A percentile compares a stretch with the other conserved stretches of the same genome.
Conservation (phyloP, 2,797 vertebrate species). For the Betta splendens region DNA sequence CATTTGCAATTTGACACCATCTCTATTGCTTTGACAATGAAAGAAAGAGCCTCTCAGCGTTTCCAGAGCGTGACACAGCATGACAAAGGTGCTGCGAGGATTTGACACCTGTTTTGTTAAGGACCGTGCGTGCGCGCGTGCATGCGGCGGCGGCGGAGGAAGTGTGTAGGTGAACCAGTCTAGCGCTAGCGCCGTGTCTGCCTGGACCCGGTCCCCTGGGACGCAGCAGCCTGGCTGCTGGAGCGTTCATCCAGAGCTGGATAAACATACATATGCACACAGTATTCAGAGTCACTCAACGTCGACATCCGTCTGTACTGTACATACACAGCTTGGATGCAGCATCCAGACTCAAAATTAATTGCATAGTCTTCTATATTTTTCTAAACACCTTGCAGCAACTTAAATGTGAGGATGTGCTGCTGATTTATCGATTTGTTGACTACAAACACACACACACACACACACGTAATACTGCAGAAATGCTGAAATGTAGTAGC, state of each 20-base stretch:
- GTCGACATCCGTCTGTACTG: constrained; percentile 32
- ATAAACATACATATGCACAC: constrained; percentile 53
- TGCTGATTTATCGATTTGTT: too few species aligned
- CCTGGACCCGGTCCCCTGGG: constrained; percentile 60
- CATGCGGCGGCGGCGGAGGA: constrained; percentile 52
- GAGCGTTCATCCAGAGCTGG: constrained; percentile 57
- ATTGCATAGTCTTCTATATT: too few species aligned
- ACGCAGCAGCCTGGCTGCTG: constrained; percentile 49
- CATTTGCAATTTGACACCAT: constrained; percentile 33
- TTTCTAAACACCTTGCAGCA: too few species aligned
- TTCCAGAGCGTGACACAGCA: constrained; percentile 38
- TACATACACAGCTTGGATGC: constrained; percentile 20
- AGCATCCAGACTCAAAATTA: constrained; percentile 6
- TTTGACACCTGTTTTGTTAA: constrained; percentile 57
- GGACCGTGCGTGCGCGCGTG: constrained; percentile 16
- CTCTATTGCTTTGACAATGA: constrained; percentile 24
- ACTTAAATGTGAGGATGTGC: background rate
- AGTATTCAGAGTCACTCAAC: constrained; percentile 34
- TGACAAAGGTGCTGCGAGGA: constrained; percentile 52
- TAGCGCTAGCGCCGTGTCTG: constrained; percentile 61
- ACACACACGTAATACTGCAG: background rate
- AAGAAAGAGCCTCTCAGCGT: constrained; percentile 14
- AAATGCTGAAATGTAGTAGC: too few species aligned
- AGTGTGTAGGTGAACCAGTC: constrained; percentile 71
- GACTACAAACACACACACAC: too few species aligned